Percentiles rank a stretch among this genome's conserved stretches.
Evolutionary conservation across 2,113 vertebrate genomes (phyloP).

Genomic region (Lasiurus borealis): DNA sequence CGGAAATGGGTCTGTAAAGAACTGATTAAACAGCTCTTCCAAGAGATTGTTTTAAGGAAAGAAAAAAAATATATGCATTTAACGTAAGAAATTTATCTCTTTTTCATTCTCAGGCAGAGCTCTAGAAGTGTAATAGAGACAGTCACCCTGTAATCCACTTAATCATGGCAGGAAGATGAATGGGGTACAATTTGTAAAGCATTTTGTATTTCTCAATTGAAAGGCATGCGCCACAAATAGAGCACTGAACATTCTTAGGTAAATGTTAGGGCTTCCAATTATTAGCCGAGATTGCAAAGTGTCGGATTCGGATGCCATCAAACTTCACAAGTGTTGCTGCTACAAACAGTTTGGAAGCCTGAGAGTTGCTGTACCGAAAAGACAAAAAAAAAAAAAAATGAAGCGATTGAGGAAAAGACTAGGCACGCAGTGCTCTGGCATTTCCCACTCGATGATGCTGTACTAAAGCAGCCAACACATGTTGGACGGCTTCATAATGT

Average conservation of each 20-base stretch:
- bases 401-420: conserved; percentile 64
- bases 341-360: conserved; percentile 47
- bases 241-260: conserved; percentile 51
- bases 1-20: not conserved
- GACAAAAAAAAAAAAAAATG: conserved; percentile 47
- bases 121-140: conserved; percentile 6
- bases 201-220: conserved; percentile 45
- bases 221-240: conserved; percentile 29
- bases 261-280: conserved; percentile 53
- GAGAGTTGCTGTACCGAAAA: not conserved
- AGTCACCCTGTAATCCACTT: not conserved
- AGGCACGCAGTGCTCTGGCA: conserved; percentile 62
- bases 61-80: not conserved
- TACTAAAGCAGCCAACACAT: conserved; percentile 66
- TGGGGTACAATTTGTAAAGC: conserved; percentile 8
- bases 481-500: conserved; percentile 55
- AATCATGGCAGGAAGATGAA: not conserved
- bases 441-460: conserved; percentile 68
- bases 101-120: not conserved
- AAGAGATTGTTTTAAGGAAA: not conserved
- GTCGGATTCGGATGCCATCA: conserved; percentile 58
- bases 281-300: conserved; percentile 54
- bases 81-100: not conserved
- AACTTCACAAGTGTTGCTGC: conserved; percentile 46
- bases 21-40: not conserved